Base-by-base conservation (phyloP, 2,113 vertebrate genomes). In the Chaetorhynchus papuensis region DNA sequence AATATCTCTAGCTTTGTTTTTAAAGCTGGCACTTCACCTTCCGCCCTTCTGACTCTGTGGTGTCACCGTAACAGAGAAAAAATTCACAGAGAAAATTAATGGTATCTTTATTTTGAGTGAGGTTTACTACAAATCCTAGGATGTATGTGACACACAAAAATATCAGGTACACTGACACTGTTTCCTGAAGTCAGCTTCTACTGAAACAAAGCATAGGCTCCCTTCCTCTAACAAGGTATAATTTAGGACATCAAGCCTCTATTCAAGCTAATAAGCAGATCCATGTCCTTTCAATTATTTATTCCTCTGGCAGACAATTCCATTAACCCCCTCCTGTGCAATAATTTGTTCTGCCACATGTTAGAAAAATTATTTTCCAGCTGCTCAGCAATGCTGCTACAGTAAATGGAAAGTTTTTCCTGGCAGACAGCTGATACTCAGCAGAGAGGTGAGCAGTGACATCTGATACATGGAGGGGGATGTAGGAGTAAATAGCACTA, bases 291-390 rank as follows among this genome's bases (percentile, higher is more conserved):
- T 96, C 75, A 57, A 95, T 97, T 98, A 98, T 96, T 98, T 98
- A 97, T 88, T 96, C 79, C 77, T 94, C 76, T 95, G 92, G 89
- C 83, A 97, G 95, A 93, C 72, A 97, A 94, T 97, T 97, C 96
- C 95, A 97, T 97, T 98, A 98, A 97, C 85, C 91, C 91, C 96
- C 95, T 97, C 83, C 87, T 96, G 96, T 95, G 97, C 89, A 94
- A 97, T 97, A 98, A 98, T 97, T 97, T 97, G 80, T 72, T 97
- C 87, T 97, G 89, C 95, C 96, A 97, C 94, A 96, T 95, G 86
- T 93, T 96, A 81, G 95, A 96, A 97, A 96, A 97, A 96, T 94
- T 93, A 88, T 96, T 96, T 97, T 97, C 88, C 96, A 96, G 93
- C 87, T 96, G 77, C 91, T 96, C 88, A 92, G 94, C 94, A 96